Evolutionary conservation across 2,113 vertebrate species (phyloP), one percentile per base, ranked within the genome.

Genomic region (Pteronura brasiliensis): DNA sequence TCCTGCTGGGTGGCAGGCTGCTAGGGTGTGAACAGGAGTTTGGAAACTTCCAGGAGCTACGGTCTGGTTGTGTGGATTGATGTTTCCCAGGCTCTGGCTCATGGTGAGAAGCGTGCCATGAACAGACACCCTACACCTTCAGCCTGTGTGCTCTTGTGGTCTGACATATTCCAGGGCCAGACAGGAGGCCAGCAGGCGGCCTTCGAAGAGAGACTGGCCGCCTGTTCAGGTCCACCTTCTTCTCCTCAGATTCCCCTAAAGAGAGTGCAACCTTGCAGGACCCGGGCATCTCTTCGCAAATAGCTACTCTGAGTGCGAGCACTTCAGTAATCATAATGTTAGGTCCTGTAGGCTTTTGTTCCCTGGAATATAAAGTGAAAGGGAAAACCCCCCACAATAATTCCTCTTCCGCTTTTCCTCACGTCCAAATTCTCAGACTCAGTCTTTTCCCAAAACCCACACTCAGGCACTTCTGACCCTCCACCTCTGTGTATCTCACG

Each of bases 361-460:
- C 21, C 6, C 0, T 15, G 42, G 63, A 55, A 34, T 39, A 77
- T 47, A 63, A 93, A 95, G n/a, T 34, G 44, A 61, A 93, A 76
- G 39, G 42, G 31, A 4, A 12, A 93, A 63, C 12, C 9, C 49
- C 49, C 55, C 31, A 63, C 61, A 92, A 47, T 34, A 80, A 71
- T 69, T 65, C 14, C 13, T 82, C 23, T 31, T 79, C 71, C 84
- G 17, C 77, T 1, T 83, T 11, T 63, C 25, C 39, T 15, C 25
- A 80, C 63, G 57, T 80, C 49, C 80, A 4, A 76, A 52, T 69
- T 71, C 21, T 94, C 57, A 85, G 81, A 97, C 84, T 57, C 82
- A 39, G 0, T 55, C 42, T 36, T 74, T 55, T 67, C 52, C 57
- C 55, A 7, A 74, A 93, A 69, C 42, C 47, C 44, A 84, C 39